Conservation (phyloP, 1,140 invertebrate genomes). For the Zeugodacus cucurbitae region DNA sequence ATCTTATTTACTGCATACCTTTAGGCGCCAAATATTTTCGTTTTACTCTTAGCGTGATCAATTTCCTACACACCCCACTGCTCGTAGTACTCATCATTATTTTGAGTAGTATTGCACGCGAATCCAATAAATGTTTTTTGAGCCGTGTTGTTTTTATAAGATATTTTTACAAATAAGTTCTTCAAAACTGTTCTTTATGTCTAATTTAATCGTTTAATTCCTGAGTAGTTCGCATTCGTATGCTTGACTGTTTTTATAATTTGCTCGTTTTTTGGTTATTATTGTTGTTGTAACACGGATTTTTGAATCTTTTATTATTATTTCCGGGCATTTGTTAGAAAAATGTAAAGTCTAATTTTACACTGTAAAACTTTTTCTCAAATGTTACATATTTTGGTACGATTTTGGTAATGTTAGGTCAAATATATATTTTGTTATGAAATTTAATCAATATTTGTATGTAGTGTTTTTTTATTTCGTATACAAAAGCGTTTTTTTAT, state of each 20-base stretch:
- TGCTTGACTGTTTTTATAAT: conserved; percentile 44
- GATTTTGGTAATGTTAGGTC: too few species aligned
- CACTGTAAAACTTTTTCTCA: too few species aligned
- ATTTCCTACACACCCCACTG: neutral
- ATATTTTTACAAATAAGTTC: conserved; percentile 49
- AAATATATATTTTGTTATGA: too few species aligned
- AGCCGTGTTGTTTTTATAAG: conserved; percentile 46
- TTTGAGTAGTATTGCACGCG: conserved; percentile 57
- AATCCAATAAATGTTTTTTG: conserved; percentile 53
- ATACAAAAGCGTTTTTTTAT: too few species aligned
- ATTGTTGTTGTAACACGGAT: too few species aligned
- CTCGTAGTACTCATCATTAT: neutral
- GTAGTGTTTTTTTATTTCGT: too few species aligned
- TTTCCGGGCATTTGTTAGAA: too few species aligned
- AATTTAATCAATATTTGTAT: too few species aligned
- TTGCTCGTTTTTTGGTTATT: neutral
- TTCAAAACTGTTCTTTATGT: conserved; percentile 44
- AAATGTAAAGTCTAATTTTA: too few species aligned
- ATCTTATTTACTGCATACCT: neutral
- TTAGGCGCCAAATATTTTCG: neutral
- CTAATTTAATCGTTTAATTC: conserved; percentile 47
- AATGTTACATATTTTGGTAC: too few species aligned
- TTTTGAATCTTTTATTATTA: too few species aligned
- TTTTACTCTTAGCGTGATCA: neutral
- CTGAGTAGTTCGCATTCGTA: conserved; percentile 65